Percentiles rank a stretch among this genome's conserved stretches.
phyloP scores from a whole-genome alignment of 2,797 vertebrate genomes.

The Xiphorhynchus erythropygius region DNA sequence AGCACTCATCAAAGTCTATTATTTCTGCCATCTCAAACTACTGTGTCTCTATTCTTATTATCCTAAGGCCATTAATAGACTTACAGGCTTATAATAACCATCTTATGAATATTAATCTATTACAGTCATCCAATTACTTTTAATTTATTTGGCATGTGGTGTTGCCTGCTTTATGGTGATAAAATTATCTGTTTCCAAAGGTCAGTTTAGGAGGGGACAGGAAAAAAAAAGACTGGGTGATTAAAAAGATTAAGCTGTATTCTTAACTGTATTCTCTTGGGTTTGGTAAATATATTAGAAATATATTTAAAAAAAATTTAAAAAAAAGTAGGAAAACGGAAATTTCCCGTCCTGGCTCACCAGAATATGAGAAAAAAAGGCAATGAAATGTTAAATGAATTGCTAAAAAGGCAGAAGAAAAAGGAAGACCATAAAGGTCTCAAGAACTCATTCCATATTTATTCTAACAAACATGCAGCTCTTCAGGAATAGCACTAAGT shows the following conservation, averaged over 20 bases:
- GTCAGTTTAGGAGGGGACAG: background rate
- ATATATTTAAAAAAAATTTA: too few relatives aligned
- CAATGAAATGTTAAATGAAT: background rate
- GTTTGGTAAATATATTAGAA: background rate
- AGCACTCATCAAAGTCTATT: background rate
- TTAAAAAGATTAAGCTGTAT: background rate
- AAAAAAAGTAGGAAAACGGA: background rate
- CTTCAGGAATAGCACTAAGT: background rate
- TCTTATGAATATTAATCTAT: background rate
- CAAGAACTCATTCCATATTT: background rate
- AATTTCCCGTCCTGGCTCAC: background rate
- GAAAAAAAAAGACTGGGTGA: background rate
- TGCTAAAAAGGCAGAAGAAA: background rate
- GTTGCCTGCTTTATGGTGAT: background rate
- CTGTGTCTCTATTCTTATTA: background rate
- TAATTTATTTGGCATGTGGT: background rate
- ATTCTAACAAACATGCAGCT: background rate
- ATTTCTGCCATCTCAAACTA: background rate
- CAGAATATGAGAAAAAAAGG: background rate
- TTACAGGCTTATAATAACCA: background rate
- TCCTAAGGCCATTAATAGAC: background rate
- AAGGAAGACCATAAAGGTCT: background rate
- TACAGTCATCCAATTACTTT: background rate
- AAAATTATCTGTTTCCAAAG: slow-evolving; percentile 18
- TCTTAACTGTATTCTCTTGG: background rate